Base-by-base conservation (phyloP, 2,113 vertebrate species). In the Tragelaphus imberbis region DNA sequence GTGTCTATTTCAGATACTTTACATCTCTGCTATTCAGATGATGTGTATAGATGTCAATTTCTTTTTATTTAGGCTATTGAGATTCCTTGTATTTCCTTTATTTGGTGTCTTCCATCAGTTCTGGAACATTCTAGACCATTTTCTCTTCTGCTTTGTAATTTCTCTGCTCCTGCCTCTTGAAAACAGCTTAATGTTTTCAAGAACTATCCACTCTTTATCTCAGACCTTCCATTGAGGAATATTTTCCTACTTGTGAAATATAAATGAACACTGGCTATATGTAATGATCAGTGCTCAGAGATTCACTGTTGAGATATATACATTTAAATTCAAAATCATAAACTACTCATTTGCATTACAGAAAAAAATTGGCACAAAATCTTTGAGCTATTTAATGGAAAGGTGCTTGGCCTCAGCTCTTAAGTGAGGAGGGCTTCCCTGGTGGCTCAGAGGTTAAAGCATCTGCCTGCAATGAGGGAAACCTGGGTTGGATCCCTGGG, bases 171-270 rank as follows among this genome's bases (percentile, higher is more conserved):
- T 75, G 49, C 44, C 51, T 86, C 40, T 14, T 49, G 49, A 91
- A 96, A 28, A 91, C 11, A 53, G 40, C n/a, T 47, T 44, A 65
- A 40, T 84, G 36, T 87, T 91, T 88, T 89, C 61, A 47, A 75
- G 88, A 98, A 95, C 49, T 81, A 80, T 6, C 27, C 30, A 81
- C 58, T 95, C n/a, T n/a, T 40, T 19, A 92, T 77, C 58, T 88
- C 90, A 81, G 56, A 90, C 14, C 91, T 40, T 93, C n/a, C 68
- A 71, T 2, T 63, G 58, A 96, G 36, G 40, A 93, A 51, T 63
- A 61, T 49, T 84, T 93, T 80, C 79, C 55, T 94, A 58, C 86
- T 94, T 92, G 65, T 85, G 55, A 97, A 95, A 95, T 80, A 97
- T 19, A 97, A 94, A 88, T 80, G 61, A 96, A 94, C 61, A 91